Evolutionary conservation across 2,797 vertebrate species (phyloP).

Genomic region (Crypturellus tataupa): DNA sequence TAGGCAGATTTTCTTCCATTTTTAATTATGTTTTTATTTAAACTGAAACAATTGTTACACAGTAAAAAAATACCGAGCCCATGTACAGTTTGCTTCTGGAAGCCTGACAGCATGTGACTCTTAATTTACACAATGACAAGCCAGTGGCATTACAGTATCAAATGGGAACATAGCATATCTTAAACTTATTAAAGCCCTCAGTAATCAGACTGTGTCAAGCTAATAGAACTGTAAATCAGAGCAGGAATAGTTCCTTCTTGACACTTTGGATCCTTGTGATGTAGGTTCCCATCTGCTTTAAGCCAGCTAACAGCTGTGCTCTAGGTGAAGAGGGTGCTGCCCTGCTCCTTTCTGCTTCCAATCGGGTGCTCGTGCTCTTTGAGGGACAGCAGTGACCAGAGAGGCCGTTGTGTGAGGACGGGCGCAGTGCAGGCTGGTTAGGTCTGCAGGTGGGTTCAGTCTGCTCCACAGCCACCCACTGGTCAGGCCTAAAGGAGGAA

Average conservation of each 20-base stretch:
- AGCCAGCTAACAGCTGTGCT: not conserved
- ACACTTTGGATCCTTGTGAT: not conserved
- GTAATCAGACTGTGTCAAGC: not conserved
- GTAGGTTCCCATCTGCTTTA: not conserved
- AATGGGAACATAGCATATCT: not conserved
- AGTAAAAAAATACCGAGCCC: not conserved
- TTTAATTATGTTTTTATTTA: constrained; percentile 50
- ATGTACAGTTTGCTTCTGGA: constrained; percentile 18
- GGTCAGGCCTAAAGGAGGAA: not conserved
- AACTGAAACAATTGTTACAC: constrained; percentile 11
- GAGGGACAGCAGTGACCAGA: not conserved
- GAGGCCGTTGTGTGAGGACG: not conserved
- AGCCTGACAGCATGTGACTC: not conserved
- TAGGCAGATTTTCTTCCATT: constrained; percentile 26
- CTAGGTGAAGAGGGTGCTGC: not conserved
- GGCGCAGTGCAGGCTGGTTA: not conserved
- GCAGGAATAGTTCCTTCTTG: not conserved
- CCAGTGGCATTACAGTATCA: not conserved
- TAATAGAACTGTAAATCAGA: not conserved
- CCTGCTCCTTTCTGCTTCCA: not conserved
- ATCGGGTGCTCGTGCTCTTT: not conserved
- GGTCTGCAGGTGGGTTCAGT: not conserved
- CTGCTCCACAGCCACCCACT: not conserved
- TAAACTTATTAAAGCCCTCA: not conserved
- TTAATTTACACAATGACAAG: not conserved